phyloP scores from a whole-genome alignment of 2,888 invertebrate genomes.

The Argynnis bischoffii region DNA sequence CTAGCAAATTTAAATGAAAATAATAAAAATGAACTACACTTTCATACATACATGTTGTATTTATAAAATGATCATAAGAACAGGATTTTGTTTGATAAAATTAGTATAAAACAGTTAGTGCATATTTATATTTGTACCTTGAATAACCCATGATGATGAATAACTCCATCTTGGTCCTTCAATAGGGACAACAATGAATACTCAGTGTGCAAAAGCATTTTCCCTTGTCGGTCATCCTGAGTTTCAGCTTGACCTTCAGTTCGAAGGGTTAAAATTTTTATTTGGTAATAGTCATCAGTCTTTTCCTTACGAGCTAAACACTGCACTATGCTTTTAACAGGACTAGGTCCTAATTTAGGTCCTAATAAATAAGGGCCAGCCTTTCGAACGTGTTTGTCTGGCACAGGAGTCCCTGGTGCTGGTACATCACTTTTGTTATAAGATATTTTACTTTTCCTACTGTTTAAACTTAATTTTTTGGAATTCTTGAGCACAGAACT shows the following conservation, averaged over 20 bases:
- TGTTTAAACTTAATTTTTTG: constrained; percentile 55
- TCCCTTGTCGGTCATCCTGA: constrained; percentile 89
- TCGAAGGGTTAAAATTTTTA: constrained; percentile 84
- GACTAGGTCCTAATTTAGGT: constrained; percentile 86
- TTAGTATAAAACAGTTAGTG: too few relatives aligned
- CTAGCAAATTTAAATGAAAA: not conserved
- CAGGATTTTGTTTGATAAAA: too few relatives aligned
- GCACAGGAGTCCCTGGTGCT: constrained; percentile 76
- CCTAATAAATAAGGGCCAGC: constrained; percentile 88
- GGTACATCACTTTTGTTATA: constrained; percentile 72
- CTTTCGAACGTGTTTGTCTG: constrained; percentile 78
- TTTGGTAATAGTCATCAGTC: constrained; percentile 85
- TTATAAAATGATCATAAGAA: too few relatives aligned
- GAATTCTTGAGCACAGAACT: constrained; percentile 61
- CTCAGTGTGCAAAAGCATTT: constrained; percentile 90
- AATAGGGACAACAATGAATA: constrained; percentile 87
- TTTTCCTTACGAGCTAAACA: constrained; percentile 87
- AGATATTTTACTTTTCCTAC: constrained; percentile 56
- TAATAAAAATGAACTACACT: not conserved
- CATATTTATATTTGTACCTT: constrained; percentile 73
- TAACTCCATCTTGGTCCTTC: constrained; percentile 86
- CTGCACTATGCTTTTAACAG: constrained; percentile 89
- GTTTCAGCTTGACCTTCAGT: constrained; percentile 83
- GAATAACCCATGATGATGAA: constrained; percentile 89
- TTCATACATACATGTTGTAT: too few relatives aligned